Percentiles rank a stretch among this genome's conserved stretches.
Evolutionary conservation across 2,797 vertebrate genomes (phyloP).

Genomic region (Pseudochaenichthys georgianus): DNA sequence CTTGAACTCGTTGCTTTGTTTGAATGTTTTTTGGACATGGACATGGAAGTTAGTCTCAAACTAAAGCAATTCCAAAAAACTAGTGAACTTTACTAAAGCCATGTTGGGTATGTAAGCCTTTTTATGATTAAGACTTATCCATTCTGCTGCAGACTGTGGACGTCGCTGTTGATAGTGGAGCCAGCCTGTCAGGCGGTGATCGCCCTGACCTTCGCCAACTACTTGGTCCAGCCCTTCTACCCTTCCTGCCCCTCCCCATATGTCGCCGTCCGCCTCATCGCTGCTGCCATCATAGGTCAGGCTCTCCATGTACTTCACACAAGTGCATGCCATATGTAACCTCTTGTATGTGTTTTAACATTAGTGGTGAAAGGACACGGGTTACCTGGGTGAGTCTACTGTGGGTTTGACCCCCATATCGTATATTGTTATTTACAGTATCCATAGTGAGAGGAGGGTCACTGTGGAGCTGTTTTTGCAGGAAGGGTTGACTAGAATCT

Average conservation of each 20-base stretch:
- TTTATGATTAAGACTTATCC: not conserved
- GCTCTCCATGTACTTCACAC: not conserved
- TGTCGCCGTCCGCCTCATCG: slow-evolving; percentile 82
- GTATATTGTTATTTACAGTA: not conserved
- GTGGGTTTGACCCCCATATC: too few relatives aligned
- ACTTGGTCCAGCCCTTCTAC: slow-evolving; percentile 88
- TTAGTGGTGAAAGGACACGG: not conserved
- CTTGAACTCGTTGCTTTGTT: not conserved
- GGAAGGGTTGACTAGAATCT: not conserved
- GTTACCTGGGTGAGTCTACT: not conserved
- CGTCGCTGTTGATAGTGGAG: slow-evolving; percentile 87
- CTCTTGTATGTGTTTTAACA: not conserved
- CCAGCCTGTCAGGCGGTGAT: slow-evolving; percentile 89
- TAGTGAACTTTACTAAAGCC: not conserved
- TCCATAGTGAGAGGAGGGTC: not conserved
- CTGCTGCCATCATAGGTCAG: slow-evolving; percentile 87
- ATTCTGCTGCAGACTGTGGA: slow-evolving; percentile 80
- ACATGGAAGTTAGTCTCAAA: too few relatives aligned
- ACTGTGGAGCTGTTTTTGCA: not conserved
- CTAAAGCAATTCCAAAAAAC: too few relatives aligned
- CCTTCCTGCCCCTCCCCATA: slow-evolving; percentile 82
- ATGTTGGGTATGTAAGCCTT: not conserved
- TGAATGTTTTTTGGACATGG: too few relatives aligned
- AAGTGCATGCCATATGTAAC: not conserved
- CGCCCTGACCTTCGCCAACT: slow-evolving; percentile 87